A percentile compares a stretch with the other conserved stretches of the same genome.
Evolutionary conservation across 1,140 invertebrate genomes (phyloP).

Genomic region (Zaprionus kolodkinae): DNA sequence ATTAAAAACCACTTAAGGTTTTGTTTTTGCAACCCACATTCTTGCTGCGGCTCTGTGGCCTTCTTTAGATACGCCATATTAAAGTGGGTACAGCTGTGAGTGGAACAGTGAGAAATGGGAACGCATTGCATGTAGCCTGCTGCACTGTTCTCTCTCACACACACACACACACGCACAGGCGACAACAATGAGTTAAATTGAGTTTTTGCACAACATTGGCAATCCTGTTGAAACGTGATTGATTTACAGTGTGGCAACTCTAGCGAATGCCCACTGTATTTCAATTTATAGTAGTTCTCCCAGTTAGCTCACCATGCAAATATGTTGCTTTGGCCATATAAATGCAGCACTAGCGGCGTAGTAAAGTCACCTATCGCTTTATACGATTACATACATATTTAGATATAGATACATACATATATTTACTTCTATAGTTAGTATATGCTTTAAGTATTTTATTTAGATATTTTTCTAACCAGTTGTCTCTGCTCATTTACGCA

Average conservation of each 20-base stretch:
- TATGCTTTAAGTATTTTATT: background rate
- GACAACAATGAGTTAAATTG: background rate
- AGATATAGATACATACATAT: background rate
- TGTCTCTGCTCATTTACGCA: background rate
- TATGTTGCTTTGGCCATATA: constrained; percentile 74
- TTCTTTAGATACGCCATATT: constrained; percentile 40
- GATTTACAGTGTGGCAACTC: background rate
- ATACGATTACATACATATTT: background rate
- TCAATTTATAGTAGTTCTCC: constrained; percentile 47
- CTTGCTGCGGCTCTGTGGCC: constrained; percentile 31
- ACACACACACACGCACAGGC: background rate
- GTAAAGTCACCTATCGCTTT: background rate
- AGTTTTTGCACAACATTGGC: background rate
- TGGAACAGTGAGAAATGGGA: constrained; percentile 10
- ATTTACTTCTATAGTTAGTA: background rate
- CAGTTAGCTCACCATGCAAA: constrained; percentile 78
- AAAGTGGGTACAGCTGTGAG: constrained; percentile 44
- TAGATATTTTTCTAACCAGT: background rate
- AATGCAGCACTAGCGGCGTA: constrained; percentile 59
- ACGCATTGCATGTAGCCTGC: background rate
- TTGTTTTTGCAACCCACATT: constrained; percentile 76
- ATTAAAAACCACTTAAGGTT: constrained; percentile 77
- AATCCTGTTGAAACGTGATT: background rate
- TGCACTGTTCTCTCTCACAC: background rate
- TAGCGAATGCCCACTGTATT: constrained; percentile 37